Conservation (phyloP, 2,797 vertebrate species). For the Kryptolebias ocellatus region DNA sequence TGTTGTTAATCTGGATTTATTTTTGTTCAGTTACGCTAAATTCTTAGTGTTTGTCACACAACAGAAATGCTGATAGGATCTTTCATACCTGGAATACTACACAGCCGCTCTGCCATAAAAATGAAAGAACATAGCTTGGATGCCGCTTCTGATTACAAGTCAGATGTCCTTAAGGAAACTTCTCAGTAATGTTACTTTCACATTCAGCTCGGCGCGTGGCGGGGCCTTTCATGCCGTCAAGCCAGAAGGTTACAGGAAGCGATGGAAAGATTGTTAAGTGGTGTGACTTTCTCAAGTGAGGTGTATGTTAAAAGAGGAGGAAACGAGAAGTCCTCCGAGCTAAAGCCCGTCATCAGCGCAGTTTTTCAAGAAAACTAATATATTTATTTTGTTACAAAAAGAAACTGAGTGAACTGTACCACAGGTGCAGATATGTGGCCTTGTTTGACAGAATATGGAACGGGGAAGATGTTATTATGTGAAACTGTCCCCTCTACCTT, state of each 20-base stretch:
- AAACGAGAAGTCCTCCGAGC: neutral
- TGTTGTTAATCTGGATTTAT: neutral
- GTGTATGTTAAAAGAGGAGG: slow-evolving; percentile 31
- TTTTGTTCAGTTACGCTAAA: slow-evolving; percentile 12
- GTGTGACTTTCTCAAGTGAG: slow-evolving; percentile 2
- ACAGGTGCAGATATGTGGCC: neutral
- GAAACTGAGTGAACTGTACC: neutral
- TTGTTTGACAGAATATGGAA: slow-evolving; percentile 5
- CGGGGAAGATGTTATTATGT: slow-evolving; percentile 29
- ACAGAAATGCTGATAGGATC: slow-evolving; percentile 55
- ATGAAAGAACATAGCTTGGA: slow-evolving; percentile 60
- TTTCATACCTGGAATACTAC: slow-evolving; percentile 41
- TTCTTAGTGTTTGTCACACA: slow-evolving; percentile 32
- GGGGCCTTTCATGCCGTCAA: slow-evolving; percentile 23
- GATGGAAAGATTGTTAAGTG: neutral
- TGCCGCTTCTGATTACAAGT: slow-evolving; percentile 47
- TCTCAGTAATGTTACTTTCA: slow-evolving; percentile 44
- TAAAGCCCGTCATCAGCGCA: too few species aligned
- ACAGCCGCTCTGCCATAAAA: slow-evolving; percentile 15
- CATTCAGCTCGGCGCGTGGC: slow-evolving; percentile 24
- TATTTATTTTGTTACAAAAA: too few species aligned
- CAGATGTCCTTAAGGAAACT: slow-evolving; percentile 47
- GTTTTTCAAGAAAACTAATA: too few species aligned
- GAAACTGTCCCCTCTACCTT: slow-evolving; percentile 6
- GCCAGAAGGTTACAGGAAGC: neutral